Base-by-base conservation (phyloP, 2,113 vertebrate species). In the Mellivora capensis region DNA sequence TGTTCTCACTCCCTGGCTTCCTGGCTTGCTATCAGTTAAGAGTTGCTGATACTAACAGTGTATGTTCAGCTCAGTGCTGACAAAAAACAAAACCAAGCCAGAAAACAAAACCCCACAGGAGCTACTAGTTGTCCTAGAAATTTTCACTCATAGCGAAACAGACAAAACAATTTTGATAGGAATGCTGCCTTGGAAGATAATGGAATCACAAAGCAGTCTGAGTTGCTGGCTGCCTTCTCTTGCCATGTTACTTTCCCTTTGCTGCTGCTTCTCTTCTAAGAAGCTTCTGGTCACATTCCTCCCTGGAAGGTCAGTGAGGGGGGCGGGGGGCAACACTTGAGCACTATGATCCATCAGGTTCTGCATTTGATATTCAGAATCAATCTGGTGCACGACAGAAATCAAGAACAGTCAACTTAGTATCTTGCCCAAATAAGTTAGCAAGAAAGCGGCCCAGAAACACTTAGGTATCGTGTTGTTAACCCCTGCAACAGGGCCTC, bases 1-100 rank as follows among this genome's bases (percentile, higher is more conserved):
- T 98, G 96, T 98, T 96, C 90, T 83, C 47, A 9, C 61, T 93
- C 54, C 57, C 37, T 57, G 44, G 80, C 87, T 98, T 97, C 94
- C 96, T 93, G 74, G 74, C 97, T 88, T 61, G 80, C 84, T 97
- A 82, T 96, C 97, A 93, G 91, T 72, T 52, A 20, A 59, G 61
- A 90, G 87, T 11, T 39, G 71, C 92, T 79, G 94, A 97, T 96
- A 80, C 49, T 57, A 59, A 89, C 87, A 84, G 29, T 71, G 74
- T 62, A 44, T 49, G 49, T 67, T 89, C 71, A 92, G 95, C 87
- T 54, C 81, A 29, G 76, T 8, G 1, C 93, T 93, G 76, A 81
- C 77, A 31, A 90, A 96, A 77, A 62, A 29, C 4, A 27, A 61
- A 76, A 64, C 23, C 49, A 74, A 91, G 64, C 31, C 7, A 42